Evolutionary conservation across 2,797 vertebrate species (phyloP), one percentile per base, ranked within the genome.

Genomic region (Enteromius thamalakanensis): DNA sequence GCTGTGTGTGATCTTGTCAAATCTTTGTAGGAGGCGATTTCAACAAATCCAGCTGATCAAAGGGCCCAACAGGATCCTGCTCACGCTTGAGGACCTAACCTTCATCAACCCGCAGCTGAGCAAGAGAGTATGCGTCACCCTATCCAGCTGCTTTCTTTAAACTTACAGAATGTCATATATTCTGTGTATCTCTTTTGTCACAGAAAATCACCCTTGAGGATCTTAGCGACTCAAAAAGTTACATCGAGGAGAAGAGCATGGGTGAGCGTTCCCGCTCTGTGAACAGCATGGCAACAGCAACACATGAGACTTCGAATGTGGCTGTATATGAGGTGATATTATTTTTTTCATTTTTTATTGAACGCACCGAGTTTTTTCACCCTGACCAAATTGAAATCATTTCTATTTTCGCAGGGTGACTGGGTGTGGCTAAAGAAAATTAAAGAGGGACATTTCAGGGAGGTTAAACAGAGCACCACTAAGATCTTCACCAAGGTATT

Each of bases 381-480:
- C 0, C 14, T 21, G 45, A 32, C 45, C 14, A 10, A 21, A 29
- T 45, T 58, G 0, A 9, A 17, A 15, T 55, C 3, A 37, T 37
- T 64, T 17, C 51, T 65, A 76, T 82, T 51, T 65, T 81, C 84
- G 51, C 90, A 98, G 97, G 97, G 97, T 1, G 96, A 98, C 90
- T 97, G 96, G 93, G 96, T 97, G 19, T 97, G 97, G 96, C 90
- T 98, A 81, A 98, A 98, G 92, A 98, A 95, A 87, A 95, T 96
- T 86, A 90, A 95, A 71, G 90, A 76, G 0, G 94, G 94, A 9
- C 89, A 92, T 0, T 92, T 91, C 84, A 95, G 91, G 42, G 94
- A 95, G 15, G 91, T 98, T 82, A 92, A 91, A 55, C 96, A 94
- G 49, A 95, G 92, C 85, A 93, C 94, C 67, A 95, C 95, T 80